Conservation (phyloP, 2,113 vertebrate genomes). For the Perca fluviatilis region DNA sequence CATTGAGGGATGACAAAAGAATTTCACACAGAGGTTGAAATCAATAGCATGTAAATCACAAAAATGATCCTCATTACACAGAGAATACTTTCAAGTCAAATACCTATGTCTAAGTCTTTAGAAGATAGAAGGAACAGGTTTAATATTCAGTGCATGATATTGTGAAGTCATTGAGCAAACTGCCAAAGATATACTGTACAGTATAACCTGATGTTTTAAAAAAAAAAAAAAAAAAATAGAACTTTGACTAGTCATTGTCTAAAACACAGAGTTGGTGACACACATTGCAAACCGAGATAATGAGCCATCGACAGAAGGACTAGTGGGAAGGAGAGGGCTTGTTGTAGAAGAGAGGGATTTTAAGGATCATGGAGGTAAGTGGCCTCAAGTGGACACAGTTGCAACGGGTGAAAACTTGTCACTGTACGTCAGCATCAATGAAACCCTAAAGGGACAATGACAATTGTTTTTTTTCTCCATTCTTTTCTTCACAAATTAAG, state of each 20-base stretch:
- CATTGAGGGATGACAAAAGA: constrained; percentile 22
- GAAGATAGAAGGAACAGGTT: neutral
- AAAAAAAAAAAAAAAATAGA: neutral
- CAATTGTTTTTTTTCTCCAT: neutral
- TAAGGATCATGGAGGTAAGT: constrained; percentile 25
- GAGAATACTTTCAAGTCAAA: constrained; percentile 30
- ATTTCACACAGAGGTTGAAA: constrained; percentile 48
- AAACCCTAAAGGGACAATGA: accelerated
- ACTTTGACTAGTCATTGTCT: neutral
- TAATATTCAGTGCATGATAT: constrained; percentile 15
- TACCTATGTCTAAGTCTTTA: constrained; percentile 3
- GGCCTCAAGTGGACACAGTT: constrained; percentile 17
- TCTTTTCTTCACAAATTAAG: neutral
- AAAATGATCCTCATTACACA: constrained; percentile 30
- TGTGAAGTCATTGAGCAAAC: constrained; percentile 2
- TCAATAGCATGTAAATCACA: constrained; percentile 40
- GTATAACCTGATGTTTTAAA: neutral
- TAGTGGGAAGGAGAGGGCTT: constrained; percentile 1
- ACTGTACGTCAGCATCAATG: neutral
- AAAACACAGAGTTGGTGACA: constrained; percentile 9
- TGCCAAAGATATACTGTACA: neutral
- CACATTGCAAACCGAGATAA: constrained; percentile 7
- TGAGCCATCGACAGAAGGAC: constrained; percentile 37
- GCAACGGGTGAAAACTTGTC: neutral
- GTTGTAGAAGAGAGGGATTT: constrained; percentile 24